These are phyloP conservation scores for Buphagus erythrorhynchus DNA, from an alignment of 2,797 vertebrate species.

Conservation along the genomic window DNA sequence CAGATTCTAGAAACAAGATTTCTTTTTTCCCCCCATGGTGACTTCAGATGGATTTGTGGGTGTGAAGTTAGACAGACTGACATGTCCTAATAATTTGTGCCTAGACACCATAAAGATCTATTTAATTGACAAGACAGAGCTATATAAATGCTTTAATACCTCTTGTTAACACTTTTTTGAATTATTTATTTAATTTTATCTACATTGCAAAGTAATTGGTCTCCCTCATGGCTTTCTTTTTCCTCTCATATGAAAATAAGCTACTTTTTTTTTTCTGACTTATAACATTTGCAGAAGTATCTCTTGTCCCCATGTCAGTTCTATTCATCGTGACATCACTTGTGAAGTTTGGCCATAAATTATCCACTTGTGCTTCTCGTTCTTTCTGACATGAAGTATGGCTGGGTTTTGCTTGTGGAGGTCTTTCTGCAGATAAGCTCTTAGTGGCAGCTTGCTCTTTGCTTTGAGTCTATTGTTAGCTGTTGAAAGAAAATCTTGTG, in stretches of 20 bases:
- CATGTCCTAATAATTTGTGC: neutral
- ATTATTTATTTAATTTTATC: neutral
- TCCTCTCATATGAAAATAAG: neutral
- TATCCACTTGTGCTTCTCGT: neutral
- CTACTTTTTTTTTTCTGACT: neutral
- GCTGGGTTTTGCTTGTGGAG: neutral
- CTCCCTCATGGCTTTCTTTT: neutral
- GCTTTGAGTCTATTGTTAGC: neutral
- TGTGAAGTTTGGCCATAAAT: neutral
- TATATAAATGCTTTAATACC: neutral
- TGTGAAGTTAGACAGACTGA: neutral
- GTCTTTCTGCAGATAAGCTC: neutral
- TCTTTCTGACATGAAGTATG: neutral
- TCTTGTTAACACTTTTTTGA: neutral
- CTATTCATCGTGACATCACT: fast-evolving
- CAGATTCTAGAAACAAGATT: neutral
- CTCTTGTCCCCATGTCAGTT: neutral
- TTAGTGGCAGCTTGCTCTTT: neutral
- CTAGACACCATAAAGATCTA: neutral
- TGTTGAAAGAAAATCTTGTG: neutral
- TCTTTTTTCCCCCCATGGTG: neutral
- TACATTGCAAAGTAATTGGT: neutral
- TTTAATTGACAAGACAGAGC: neutral
- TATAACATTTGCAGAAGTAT: neutral
- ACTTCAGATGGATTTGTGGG: neutral